A percentile compares a stretch with the other conserved stretches of the same genome.
Conservation (phyloP, 1,140 invertebrate genomes). For the Coenobita brevimanus region DNA sequence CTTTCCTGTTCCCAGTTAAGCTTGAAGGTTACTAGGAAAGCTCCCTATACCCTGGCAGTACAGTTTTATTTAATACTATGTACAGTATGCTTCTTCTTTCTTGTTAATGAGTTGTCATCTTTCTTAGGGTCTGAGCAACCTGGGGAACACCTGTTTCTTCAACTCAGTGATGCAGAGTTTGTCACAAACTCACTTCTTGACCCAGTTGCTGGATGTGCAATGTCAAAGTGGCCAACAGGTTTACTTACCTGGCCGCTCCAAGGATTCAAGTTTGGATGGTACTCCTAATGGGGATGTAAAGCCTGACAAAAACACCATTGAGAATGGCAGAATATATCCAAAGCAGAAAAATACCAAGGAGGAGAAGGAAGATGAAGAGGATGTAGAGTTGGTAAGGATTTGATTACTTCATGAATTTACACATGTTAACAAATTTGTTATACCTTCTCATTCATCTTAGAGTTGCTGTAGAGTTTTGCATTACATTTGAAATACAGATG, state of each 20-base stretch:
- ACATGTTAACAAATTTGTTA: too few species aligned
- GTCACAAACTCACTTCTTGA: slow-evolving; percentile 87
- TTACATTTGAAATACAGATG: too few species aligned
- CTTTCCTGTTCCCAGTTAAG: too few species aligned
- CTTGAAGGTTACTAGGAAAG: too few species aligned
- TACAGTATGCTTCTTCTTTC: not conserved
- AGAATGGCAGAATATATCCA: slow-evolving; percentile 33
- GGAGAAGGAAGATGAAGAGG: slow-evolving; percentile 40
- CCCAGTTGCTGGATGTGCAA: slow-evolving; percentile 79
- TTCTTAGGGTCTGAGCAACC: slow-evolving; percentile 83
- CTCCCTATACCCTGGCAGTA: too few species aligned
- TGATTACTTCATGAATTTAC: too few species aligned
- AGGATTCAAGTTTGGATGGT: slow-evolving; percentile 11
- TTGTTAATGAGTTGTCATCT: not conserved
- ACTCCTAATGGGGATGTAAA: slow-evolving; percentile 20
- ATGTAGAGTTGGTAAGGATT: slow-evolving; percentile 50
- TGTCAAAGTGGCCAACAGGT: slow-evolving; percentile 74
- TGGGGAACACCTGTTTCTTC: slow-evolving; percentile 97
- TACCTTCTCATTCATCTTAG: too few species aligned
- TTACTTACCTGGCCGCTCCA: slow-evolving; percentile 71
- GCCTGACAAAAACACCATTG: not conserved
- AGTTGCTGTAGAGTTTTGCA: too few species aligned
- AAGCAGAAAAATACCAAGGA: not conserved
- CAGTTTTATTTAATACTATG: not conserved
- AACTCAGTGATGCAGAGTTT: slow-evolving; percentile 96